phyloP scores from a whole-genome alignment of 2,888 invertebrate genomes.

The Lysandra coridon region DNA sequence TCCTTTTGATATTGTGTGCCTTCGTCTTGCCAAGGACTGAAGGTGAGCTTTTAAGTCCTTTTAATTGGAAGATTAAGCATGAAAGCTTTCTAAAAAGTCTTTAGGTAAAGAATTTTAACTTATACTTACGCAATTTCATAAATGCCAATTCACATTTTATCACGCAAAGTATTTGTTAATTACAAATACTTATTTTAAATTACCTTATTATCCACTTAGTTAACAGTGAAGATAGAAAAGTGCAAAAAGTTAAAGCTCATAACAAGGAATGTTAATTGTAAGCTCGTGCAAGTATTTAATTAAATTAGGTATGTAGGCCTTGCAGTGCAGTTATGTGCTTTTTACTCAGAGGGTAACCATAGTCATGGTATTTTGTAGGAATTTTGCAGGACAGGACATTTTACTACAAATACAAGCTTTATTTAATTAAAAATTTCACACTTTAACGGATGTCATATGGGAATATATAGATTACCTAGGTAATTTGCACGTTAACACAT shows the following conservation, averaged over 20 bases:
- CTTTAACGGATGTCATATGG: no score
- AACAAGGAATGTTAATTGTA: background rate
- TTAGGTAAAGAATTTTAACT: background rate
- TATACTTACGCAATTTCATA: background rate
- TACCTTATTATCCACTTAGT: background rate
- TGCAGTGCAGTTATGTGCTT: constrained; percentile 19
- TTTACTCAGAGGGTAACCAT: background rate
- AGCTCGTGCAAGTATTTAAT: background rate
- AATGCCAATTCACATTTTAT: background rate
- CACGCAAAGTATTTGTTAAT: background rate
- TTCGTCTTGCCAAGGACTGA: constrained; percentile 41
- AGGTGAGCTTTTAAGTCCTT: constrained; percentile 45
- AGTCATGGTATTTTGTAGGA: background rate
- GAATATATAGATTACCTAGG: no score
- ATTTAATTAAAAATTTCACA: no score
- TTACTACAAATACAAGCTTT: no score
- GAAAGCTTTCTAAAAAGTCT: background rate
- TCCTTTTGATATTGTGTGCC: constrained; percentile 44
- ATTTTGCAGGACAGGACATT: background rate
- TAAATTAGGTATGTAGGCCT: constrained; percentile 14
- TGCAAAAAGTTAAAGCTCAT: background rate
- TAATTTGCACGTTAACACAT: no score
- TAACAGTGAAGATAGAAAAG: background rate
- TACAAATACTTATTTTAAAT: background rate
- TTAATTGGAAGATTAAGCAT: background rate